Conservation (phyloP, 2,113 vertebrate species). For the Perca flavescens region DNA sequence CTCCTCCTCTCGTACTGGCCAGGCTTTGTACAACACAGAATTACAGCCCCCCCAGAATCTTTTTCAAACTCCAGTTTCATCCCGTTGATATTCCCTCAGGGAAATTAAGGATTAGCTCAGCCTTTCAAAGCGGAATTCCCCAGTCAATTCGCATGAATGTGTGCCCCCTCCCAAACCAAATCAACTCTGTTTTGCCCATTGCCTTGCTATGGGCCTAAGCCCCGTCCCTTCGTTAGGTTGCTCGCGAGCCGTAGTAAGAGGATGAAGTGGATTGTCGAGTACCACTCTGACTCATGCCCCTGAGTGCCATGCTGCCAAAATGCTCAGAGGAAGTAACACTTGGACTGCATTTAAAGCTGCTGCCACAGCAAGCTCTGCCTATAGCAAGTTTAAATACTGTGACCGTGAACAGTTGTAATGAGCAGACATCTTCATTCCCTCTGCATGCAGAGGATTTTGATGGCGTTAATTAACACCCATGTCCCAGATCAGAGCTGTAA, state of each 20-base stretch:
- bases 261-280: conserved; percentile 78
- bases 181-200: conserved; percentile 67
- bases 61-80: conserved; percentile 70
- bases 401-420: conserved; percentile 23
- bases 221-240: conserved; percentile 53
- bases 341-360: conserved; percentile 49
- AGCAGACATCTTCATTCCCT: conserved; percentile 22
- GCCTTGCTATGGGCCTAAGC: conserved; percentile 59
- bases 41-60: conserved; percentile 68
- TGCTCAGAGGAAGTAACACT: conserved; percentile 60
- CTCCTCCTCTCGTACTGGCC: conserved; percentile 27
- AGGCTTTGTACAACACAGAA: conserved; percentile 65
- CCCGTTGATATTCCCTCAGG: conserved; percentile 80
- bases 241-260: conserved; percentile 76
- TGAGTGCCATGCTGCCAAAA: conserved; percentile 66
- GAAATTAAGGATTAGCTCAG: conserved; percentile 84
- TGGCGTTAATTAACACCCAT: conserved; percentile 7
- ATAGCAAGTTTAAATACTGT: conserved; percentile 11
- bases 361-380: conserved; percentile 32
- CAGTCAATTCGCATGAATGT: conserved; percentile 72
- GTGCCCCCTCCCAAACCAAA: conserved; percentile 68
- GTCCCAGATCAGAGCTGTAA: conserved; percentile 11
- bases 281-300: conserved; percentile 77
- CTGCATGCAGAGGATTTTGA: conserved; percentile 4
- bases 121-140: conserved; percentile 77